A percentile compares a stretch with the other conserved stretches of the same genome.
Conservation (phyloP, 2,113 vertebrate genomes). For the Tauraco erythrolophus region DNA sequence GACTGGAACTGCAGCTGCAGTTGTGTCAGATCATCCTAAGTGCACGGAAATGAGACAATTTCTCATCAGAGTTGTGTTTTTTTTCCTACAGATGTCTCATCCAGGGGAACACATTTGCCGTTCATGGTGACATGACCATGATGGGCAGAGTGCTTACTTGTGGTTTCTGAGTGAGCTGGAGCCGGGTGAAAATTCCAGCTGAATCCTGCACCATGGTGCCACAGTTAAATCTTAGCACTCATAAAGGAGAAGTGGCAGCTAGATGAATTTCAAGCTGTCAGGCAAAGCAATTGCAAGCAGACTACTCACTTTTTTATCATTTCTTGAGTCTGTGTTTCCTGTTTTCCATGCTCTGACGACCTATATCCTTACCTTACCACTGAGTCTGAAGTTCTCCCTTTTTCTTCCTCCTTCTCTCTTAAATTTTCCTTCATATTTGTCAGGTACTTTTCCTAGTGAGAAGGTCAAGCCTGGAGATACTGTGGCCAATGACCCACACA, state of each 20-base stretch:
- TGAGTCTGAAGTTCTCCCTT: neutral
- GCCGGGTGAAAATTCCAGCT: neutral
- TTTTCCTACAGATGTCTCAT: neutral
- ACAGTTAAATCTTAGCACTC: neutral
- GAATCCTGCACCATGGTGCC: neutral
- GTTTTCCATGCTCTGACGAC: neutral
- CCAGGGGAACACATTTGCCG: neutral
- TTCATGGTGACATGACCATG: neutral
- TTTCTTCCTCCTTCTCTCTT: neutral
- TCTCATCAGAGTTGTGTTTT: neutral
- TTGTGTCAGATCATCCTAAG: neutral
- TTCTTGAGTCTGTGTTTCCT: neutral
- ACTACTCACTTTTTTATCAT: neutral
- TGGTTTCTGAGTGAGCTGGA: neutral
- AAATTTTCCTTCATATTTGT: neutral
- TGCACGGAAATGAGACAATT: neutral
- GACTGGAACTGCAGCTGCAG: neutral
- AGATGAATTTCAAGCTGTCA: neutral
- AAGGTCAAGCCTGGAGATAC: neutral
- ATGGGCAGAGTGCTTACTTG: neutral
- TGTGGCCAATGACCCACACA: neutral
- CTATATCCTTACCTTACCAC: neutral
- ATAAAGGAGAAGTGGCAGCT: neutral
- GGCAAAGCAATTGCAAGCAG: neutral
- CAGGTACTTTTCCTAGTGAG: neutral